Conservation (phyloP, 2,888 invertebrate genomes). For the Acanthosoma haemorrhoidale region DNA sequence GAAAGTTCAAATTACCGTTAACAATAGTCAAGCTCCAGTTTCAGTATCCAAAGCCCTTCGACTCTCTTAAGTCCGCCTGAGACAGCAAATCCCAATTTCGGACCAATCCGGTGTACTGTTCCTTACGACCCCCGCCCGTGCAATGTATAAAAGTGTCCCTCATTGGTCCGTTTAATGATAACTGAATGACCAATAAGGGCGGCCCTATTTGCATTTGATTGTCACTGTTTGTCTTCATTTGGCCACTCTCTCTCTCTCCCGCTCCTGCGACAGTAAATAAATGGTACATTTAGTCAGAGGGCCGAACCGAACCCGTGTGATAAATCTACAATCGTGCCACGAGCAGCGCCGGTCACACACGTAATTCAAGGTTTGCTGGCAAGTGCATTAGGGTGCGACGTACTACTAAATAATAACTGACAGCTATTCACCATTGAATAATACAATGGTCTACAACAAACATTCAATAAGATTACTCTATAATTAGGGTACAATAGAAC, state of each 20-base stretch:
- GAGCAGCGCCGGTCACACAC: neutral
- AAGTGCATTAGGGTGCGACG: neutral
- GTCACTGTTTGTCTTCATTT: slow-evolving; percentile 30
- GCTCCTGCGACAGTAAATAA: slow-evolving; percentile 14
- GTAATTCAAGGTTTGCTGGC: neutral
- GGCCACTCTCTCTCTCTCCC: slow-evolving; percentile 2
- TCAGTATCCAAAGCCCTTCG: no score
- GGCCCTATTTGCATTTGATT: slow-evolving; percentile 28
- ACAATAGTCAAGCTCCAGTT: no score
- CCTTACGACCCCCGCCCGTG: neutral
- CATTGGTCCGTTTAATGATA: slow-evolving; percentile 8
- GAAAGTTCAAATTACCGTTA: no score
- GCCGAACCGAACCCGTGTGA: neutral
- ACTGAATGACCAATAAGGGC: slow-evolving; percentile 9
- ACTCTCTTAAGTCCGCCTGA: neutral
- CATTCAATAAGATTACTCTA: no score
- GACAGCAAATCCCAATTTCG: neutral
- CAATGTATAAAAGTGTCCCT: slow-evolving; percentile 7
- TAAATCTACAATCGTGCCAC: slow-evolving; percentile 3
- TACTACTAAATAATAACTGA: neutral
- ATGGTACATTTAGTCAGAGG: slow-evolving; percentile 20
- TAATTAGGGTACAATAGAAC: no score
- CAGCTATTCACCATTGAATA: no score
- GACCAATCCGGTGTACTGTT: neutral
- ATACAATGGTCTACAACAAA: no score